Evolutionary conservation across 1,140 invertebrate genomes (phyloP).

Genomic region (Dreissena polymorpha): DNA sequence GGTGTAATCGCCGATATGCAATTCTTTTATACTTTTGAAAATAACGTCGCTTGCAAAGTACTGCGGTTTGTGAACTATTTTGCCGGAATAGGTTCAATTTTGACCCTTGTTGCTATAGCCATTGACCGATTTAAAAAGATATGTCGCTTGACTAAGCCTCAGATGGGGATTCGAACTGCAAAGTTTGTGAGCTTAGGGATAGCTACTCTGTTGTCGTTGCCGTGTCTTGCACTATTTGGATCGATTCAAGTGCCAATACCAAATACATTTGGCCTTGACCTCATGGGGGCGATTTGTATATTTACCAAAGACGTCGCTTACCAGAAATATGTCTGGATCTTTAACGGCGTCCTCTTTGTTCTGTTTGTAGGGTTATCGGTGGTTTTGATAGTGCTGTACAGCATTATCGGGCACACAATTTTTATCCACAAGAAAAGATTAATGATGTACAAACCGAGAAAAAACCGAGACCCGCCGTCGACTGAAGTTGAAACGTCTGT

Average conservation of each 20-base stretch:
- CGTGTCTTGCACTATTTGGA: slow-evolving; percentile 44
- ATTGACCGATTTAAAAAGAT: slow-evolving; percentile 57
- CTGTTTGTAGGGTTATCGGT: slow-evolving; percentile 44
- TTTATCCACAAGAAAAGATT: slow-evolving; percentile 11
- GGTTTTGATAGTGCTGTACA: slow-evolving; percentile 33
- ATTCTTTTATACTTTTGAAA: slow-evolving; percentile 53
- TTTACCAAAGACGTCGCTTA: slow-evolving; percentile 21
- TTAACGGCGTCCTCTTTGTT: slow-evolving; percentile 48
- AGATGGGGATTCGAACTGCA: slow-evolving; percentile 39
- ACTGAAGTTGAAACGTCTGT: neutral
- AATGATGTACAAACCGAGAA: neutral
- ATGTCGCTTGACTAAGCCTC: slow-evolving; percentile 40
- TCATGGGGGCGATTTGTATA: slow-evolving; percentile 52
- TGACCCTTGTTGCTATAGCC: slow-evolving; percentile 54
- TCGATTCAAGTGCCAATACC: slow-evolving; percentile 18
- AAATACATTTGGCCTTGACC: neutral
- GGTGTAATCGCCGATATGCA: slow-evolving; percentile 57
- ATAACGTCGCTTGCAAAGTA: slow-evolving; percentile 50
- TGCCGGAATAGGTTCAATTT: slow-evolving; percentile 46
- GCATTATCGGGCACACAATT: slow-evolving; percentile 34
- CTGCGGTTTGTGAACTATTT: slow-evolving; percentile 58
- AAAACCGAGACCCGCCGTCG: neutral
- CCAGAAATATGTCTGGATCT: slow-evolving; percentile 37
- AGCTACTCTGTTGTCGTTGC: slow-evolving; percentile 48
- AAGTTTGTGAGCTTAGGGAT: slow-evolving; percentile 24